Base-by-base conservation (phyloP, 2,113 vertebrate genomes). In the Thinocorus orbignyianus region DNA sequence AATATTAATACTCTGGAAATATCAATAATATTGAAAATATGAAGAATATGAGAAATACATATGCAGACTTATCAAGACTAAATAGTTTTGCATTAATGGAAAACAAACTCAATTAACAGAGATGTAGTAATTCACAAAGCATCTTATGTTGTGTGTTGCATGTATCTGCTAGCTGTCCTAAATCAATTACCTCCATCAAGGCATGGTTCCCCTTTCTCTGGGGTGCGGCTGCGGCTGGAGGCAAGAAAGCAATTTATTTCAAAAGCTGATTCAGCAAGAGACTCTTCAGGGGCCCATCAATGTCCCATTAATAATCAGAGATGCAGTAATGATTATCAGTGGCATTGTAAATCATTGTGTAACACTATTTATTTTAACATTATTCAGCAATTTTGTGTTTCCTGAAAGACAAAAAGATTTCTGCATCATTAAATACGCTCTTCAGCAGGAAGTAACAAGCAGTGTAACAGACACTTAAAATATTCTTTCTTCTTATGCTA, bases 241-340 rank as follows among this genome's bases (percentile, higher is more conserved):
- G 81, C 57, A 95, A 96, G 57, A 95, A 97, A 93, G 58, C 85
- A 94, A 96, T 97, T 95, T 94, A 95, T 94, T 97, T 88, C 92
- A 90, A 94, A 96, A 89, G 96, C 93, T 95, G 97, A 71, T 96
- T 97, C 88, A 96, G 86, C 90, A 94, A 83, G 88, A 95, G 84
- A 84, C 68, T 93, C 83, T 92, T 94, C 58, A 91, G 72, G 94
- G 88, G 80, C 62, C 81, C 68, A 80, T 95, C 81, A 95, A 58
- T 76, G 54, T 55, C 66, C 46, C 84, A 86, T 92, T 90, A 96
- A 88, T 96, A 97, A 87, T 88, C 81, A 90, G 88, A 91, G 77
- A 79, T 51, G 55, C 44, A 85, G 49, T 54, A 94, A 92, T 72
- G 77, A 94, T 95, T 94, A 95, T 76, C 0, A 6, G 62, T 57